Percentiles rank a stretch among this genome's conserved stretches.
Conservation (phyloP, 2,797 vertebrate genomes). For the Eleutherodactylus coqui region DNA sequence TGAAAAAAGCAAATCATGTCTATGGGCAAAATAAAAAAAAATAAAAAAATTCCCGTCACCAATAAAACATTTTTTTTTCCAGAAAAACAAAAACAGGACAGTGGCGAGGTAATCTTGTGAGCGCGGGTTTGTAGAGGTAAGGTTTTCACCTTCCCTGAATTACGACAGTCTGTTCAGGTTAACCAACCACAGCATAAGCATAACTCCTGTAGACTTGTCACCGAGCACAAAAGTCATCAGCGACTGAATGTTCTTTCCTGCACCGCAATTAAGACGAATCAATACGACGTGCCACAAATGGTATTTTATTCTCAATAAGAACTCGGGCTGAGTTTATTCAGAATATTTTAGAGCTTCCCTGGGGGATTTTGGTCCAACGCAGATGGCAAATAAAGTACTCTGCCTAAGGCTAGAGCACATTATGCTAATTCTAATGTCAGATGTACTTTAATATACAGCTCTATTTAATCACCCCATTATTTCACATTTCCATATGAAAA, state of each 20-base stretch:
- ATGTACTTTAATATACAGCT: slow-evolving; percentile 99
- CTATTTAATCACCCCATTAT: slow-evolving; percentile 99
- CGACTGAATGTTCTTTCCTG: slow-evolving; percentile 87
- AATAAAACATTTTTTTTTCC: neutral
- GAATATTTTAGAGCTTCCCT: slow-evolving; percentile 88
- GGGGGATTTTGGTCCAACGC: slow-evolving; percentile 93
- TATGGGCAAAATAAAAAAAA: neutral
- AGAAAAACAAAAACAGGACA: neutral
- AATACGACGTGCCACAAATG: slow-evolving; percentile 84
- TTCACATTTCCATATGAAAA: slow-evolving; percentile 99
- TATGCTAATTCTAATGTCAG: slow-evolving; percentile 99
- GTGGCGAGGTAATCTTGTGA: slow-evolving; percentile 31
- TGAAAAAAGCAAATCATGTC: neutral
- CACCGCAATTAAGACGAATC: slow-evolving; percentile 92
- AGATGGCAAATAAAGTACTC: slow-evolving; percentile 99
- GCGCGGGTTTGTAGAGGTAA: slow-evolving; percentile 67
- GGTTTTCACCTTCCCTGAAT: slow-evolving; percentile 70
- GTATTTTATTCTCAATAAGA: slow-evolving; percentile 89
- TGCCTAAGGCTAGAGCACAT: slow-evolving; percentile 98
- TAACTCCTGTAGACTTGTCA: slow-evolving; percentile 83
- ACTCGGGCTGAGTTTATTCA: slow-evolving; percentile 89
- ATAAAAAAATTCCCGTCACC: neutral
- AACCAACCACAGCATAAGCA: slow-evolving; percentile 80
- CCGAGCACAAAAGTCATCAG: slow-evolving; percentile 85
- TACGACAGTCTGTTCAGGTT: slow-evolving; percentile 79